Conservation (phyloP, 2,113 vertebrate species). For the Martes martes region DNA sequence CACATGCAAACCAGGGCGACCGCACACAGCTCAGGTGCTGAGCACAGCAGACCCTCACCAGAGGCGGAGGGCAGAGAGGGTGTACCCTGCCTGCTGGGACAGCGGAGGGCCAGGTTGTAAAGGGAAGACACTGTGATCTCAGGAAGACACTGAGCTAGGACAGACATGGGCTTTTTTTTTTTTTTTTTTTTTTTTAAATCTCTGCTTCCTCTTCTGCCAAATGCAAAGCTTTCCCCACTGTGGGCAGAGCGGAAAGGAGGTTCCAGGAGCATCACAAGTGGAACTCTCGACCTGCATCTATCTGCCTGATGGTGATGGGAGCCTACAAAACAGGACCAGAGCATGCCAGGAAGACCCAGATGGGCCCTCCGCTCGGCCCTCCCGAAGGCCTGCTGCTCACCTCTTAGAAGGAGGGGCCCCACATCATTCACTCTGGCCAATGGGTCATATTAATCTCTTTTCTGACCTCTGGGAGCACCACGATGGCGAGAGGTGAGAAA, state of each 20-base stretch:
- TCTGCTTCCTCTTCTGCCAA: neutral
- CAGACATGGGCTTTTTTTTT: neutral
- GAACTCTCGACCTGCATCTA: neutral
- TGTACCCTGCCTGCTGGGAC: accelerated
- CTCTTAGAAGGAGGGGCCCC: neutral
- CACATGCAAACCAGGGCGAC: accelerated
- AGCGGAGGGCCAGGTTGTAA: accelerated
- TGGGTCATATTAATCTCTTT: neutral
- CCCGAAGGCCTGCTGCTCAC: neutral
- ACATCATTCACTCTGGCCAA: neutral
- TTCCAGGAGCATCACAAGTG: accelerated
- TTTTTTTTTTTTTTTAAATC: too few relatives aligned
- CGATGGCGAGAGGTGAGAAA: neutral
- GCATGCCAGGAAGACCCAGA: neutral
- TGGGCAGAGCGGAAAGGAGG: neutral
- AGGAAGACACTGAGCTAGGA: neutral
- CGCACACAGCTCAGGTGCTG: neutral
- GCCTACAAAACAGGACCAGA: neutral
- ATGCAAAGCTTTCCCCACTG: neutral
- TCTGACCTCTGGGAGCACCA: neutral
- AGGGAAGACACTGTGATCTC: neutral
- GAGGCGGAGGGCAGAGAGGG: accelerated
- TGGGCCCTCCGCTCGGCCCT: neutral
- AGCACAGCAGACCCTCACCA: too few relatives aligned
- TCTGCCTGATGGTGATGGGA: accelerated